Evolutionary conservation across 2,888 invertebrate species (phyloP).

Genomic region (Ganaspis brasiliensis): DNA sequence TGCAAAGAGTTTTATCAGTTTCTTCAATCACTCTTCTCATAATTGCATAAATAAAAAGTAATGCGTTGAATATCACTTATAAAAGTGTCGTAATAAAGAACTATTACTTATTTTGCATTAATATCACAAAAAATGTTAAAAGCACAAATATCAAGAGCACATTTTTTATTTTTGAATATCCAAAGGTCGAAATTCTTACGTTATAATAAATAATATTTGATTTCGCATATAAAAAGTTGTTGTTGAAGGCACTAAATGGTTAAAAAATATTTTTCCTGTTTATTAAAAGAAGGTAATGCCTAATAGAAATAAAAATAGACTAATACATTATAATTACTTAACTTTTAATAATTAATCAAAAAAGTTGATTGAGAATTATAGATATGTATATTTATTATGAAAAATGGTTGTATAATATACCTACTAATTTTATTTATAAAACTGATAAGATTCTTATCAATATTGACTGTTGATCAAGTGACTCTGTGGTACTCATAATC

Average conservation of each 20-base stretch:
- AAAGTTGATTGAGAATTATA: neutral
- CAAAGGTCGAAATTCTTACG: neutral
- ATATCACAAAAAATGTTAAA: neutral
- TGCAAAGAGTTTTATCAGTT: neutral
- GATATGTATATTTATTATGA: too few relatives aligned
- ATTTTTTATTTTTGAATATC: neutral
- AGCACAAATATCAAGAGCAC: neutral
- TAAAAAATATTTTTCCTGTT: too few relatives aligned
- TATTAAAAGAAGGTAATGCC: too few relatives aligned
- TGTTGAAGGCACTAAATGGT: too few relatives aligned
- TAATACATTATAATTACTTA: too few relatives aligned
- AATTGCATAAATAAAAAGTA: neutral
- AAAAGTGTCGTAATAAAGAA: neutral
- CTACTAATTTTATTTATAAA: neutral
- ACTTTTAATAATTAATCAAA: too few relatives aligned
- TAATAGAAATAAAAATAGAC: too few relatives aligned
- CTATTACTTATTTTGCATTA: neutral
- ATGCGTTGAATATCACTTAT: neutral
- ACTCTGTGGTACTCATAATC: neutral
- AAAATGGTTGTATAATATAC: neutral
- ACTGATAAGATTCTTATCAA: conserved; percentile 5
- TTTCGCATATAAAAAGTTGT: too few relatives aligned
- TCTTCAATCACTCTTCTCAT: too few relatives aligned
- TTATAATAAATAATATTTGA: neutral
- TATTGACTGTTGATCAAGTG: neutral